Conservation (phyloP, 2,113 vertebrate genomes). For the Macrotis lagotis region DNA sequence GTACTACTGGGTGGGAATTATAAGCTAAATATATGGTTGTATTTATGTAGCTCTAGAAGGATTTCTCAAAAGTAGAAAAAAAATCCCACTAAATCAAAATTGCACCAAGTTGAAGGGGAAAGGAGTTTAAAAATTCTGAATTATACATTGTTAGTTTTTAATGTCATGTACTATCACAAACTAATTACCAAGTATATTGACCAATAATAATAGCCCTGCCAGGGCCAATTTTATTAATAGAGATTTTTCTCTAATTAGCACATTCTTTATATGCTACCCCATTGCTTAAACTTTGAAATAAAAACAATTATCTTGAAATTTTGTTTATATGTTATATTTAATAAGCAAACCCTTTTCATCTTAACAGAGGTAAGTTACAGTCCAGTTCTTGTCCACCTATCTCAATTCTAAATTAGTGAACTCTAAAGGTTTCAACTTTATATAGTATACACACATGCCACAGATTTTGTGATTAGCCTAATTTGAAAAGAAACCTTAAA, state of each 20-base stretch:
- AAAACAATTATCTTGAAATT: background rate
- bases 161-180: slow-evolving; percentile 21
- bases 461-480: background rate
- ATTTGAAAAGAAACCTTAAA: background rate
- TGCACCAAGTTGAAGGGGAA: background rate
- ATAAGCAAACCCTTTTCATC: background rate
- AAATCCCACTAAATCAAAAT: slow-evolving; percentile 48
- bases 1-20: slow-evolving; percentile 67
- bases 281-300: slow-evolving; percentile 34
- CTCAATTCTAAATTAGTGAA: background rate
- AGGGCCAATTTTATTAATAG: background rate
- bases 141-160: slow-evolving; percentile 35
- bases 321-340: background rate
- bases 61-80: slow-evolving; percentile 29
- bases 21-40: slow-evolving; percentile 69
- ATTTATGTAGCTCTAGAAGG: slow-evolving; percentile 14
- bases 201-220: slow-evolving; percentile 19
- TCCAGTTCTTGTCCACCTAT: background rate
- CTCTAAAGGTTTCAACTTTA: background rate
- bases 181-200: background rate
- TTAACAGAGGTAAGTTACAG: slow-evolving; percentile 1
- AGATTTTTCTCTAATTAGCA: slow-evolving; percentile 27
- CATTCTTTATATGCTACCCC: slow-evolving; percentile 8
- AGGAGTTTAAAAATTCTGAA: slow-evolving; percentile 36
- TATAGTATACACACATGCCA: background rate